Percentiles rank a stretch among this genome's conserved stretches.
These are phyloP conservation scores for Macrosteles quadrilineatus DNA, from an alignment of 1,140 invertebrate genomes.

Conservation along the genomic window DNA sequence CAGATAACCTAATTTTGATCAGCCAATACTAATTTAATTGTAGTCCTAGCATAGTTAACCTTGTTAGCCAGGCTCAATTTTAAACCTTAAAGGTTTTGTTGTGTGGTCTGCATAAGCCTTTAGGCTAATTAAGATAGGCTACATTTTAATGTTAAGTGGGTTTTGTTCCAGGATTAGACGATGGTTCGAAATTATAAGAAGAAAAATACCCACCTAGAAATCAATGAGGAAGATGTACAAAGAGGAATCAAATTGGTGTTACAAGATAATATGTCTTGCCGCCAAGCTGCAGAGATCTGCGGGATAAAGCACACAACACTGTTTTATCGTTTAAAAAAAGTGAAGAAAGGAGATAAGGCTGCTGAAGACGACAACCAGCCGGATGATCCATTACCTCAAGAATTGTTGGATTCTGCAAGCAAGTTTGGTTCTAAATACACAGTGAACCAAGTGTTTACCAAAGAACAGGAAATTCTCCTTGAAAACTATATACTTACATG, in stretches of 20 bases:
- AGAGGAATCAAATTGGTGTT: neutral
- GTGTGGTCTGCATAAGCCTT: too few species aligned
- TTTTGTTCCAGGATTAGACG: neutral
- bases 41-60: too few species aligned
- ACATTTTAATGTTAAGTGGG: neutral
- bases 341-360: neutral
- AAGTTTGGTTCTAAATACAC: slow-evolving; percentile 15
- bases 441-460: slow-evolving; percentile 9
- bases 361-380: neutral
- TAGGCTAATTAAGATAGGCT: neutral
- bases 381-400: neutral
- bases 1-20: too few species aligned
- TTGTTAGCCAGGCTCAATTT: too few species aligned
- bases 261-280: neutral
- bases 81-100: neutral
- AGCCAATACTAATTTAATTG: too few species aligned
- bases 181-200: slow-evolving; percentile 3
- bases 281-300: neutral
- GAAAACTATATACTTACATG: slow-evolving; percentile 7
- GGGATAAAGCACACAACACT: neutral
- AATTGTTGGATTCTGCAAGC: neutral
- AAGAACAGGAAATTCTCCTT: neutral
- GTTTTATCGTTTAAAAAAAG: neutral
- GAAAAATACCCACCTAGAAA: slow-evolving; percentile 5
- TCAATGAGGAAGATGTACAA: slow-evolving; percentile 2